phyloP scores from a whole-genome alignment of 2,113 vertebrate genomes.

The Xerus inauris region DNA sequence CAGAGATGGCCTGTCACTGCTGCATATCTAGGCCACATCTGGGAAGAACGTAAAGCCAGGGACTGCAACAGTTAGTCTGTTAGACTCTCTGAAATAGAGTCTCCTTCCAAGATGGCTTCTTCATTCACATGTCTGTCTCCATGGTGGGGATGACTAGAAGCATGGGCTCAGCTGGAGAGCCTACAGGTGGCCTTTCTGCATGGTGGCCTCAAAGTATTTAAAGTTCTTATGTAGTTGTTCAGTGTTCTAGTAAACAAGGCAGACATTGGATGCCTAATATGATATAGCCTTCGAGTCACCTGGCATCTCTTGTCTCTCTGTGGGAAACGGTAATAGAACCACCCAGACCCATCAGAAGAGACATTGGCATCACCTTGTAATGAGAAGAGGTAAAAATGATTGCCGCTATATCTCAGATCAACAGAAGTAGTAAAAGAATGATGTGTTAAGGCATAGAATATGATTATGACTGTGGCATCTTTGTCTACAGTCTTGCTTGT shows the following conservation, averaged over 20 bases:
- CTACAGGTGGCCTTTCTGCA: neutral
- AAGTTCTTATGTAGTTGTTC: neutral
- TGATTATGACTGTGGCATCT: neutral
- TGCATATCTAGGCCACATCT: neutral
- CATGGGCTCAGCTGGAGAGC: neutral
- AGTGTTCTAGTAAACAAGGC: neutral
- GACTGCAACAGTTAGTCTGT: neutral
- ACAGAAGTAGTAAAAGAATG: neutral
- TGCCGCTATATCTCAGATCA: neutral
- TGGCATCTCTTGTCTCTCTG: neutral
- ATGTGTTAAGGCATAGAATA: neutral
- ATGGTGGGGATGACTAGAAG: neutral
- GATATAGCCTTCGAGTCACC: neutral
- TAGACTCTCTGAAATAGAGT: too few relatives aligned
- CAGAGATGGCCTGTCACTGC: neutral
- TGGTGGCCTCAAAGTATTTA: neutral
- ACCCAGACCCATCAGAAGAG: neutral
- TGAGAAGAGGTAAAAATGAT: neutral
- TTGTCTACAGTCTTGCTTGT: neutral
- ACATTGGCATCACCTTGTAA: neutral
- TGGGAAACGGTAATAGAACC: neutral
- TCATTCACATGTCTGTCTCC: neutral
- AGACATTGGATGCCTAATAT: neutral
- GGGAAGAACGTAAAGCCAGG: neutral
- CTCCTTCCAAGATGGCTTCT: neutral